Base-by-base conservation (phyloP, 2,113 vertebrate genomes). In the Ammodytes marinus region DNA sequence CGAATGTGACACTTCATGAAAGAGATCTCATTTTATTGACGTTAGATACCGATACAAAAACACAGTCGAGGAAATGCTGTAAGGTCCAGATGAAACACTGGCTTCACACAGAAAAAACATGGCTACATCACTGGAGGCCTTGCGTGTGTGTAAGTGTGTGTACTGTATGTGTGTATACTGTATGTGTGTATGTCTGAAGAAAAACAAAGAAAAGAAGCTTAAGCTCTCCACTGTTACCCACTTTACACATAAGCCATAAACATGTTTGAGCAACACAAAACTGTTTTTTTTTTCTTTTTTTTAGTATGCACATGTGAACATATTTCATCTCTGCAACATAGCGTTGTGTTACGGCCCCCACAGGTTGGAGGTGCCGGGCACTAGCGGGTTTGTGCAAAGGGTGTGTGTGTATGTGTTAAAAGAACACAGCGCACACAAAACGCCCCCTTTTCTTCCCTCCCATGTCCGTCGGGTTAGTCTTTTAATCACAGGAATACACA, bases 191-290 rank as follows among this genome's bases (percentile, higher is more conserved):
- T 69, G 12, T 73, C 13, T 67, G 46, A 27, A 87, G 43, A 15
- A 40, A 42, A 64, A 15, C 35, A 42, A 64, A 67, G 83, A 76
- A 6, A 79, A 67, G 65, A 83, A 79, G 49, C 71, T 57, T 72
- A 79, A 79, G 72, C 71, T 91, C 74, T 88, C 72, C 72, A 76
- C 69, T 64, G 85, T 74, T 80, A 87, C 73, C 80, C 80, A 79
- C 69, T 69, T 87, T 89, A 90, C 92, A 91, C 86, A 81, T 42
- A 90, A 91, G 91, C 91, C 87, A 84, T 86, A 86, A 93, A 91
- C 88, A 88, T 82, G 87, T 90, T 82, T 83, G 75, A 87, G 85
- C 87, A 91, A 93, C 89, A 91, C 89, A 91, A 92, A 90, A 90
- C 83, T 88, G 82, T 69, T 82, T 91, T 85, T 88, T 84, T 85